These are phyloP conservation scores for Caenorhabditis sp. DNA, from an alignment of 2,888 invertebrate species.

Conservation along the genomic window DNA sequence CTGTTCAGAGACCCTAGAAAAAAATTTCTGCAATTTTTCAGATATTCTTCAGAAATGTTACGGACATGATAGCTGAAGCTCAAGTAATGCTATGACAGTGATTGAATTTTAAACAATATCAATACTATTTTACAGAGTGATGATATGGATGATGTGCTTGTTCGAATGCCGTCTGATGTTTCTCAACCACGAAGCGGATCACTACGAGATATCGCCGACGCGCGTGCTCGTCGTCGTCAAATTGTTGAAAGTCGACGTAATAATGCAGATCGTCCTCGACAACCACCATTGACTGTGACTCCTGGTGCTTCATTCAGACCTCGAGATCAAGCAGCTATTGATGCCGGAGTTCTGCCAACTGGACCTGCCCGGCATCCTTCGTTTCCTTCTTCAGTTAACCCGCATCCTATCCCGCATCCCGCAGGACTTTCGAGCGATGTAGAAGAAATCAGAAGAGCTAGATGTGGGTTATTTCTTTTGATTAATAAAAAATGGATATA, in stretches of 20 bases:
- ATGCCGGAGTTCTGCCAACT: slow-evolving; percentile 19
- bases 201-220: slow-evolving; percentile 13
- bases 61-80: too few species aligned
- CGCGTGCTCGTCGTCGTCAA: slow-evolving; percentile 3
- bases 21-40: too few species aligned
- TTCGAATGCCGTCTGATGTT: slow-evolving; percentile 26
- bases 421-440: neutral
- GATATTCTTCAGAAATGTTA: too few species aligned
- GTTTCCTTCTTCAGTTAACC: neutral
- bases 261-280: slow-evolving; percentile 4
- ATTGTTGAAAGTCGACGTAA: neutral
- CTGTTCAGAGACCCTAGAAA: too few species aligned
- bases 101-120: neutral
- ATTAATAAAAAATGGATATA: too few species aligned
- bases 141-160: slow-evolving; percentile 19
- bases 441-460: too few species aligned
- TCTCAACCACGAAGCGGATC: slow-evolving; percentile 29
- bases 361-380: neutral
- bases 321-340: slow-evolving; percentile 16
- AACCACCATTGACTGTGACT: neutral
- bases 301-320: slow-evolving; percentile 21
- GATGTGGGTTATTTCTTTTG: too few species aligned
- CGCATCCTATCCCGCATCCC: neutral
- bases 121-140: slow-evolving; percentile 12
- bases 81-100: too few species aligned